Conservation (phyloP, 2,888 invertebrate genomes). For the Creontiades dilutus region DNA sequence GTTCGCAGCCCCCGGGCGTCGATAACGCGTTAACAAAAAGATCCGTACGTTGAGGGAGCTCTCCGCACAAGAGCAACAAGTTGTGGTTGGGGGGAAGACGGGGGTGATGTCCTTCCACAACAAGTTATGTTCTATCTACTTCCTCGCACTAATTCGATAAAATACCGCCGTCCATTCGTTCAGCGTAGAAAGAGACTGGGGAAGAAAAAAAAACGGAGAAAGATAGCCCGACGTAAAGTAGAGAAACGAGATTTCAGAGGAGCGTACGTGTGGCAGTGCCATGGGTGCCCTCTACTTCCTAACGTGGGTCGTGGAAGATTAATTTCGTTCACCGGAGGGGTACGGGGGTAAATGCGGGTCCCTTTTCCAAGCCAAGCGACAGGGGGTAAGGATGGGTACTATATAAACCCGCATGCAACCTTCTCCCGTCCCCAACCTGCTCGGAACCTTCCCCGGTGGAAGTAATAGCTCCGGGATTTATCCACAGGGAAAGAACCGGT, state of each 20-base stretch:
- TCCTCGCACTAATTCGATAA: slow-evolving; percentile 26
- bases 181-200: not conserved
- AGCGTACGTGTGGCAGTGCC: slow-evolving; percentile 22
- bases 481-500: slow-evolving; percentile 51
- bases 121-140: slow-evolving; percentile 32
- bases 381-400: slow-evolving; percentile 23
- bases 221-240: slow-evolving; percentile 26
- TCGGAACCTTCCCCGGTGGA: not conserved
- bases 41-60: not conserved
- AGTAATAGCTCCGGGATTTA: slow-evolving; percentile 64
- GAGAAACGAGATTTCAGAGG: slow-evolving; percentile 26
- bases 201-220: not conserved
- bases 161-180: slow-evolving; percentile 39
- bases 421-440: not conserved
- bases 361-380: slow-evolving; percentile 23
- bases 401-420: slow-evolving; percentile 61
- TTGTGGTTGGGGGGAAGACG: not conserved
- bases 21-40: not conserved
- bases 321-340: slow-evolving; percentile 63
- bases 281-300: not conserved
- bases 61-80: not conserved
- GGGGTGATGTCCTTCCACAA: not conserved
- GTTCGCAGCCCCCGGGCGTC: not conserved
- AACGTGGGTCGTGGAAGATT: slow-evolving; percentile 52
- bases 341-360: slow-evolving; percentile 63